Percentiles rank a stretch among this genome's conserved stretches.
Conservation (phyloP, 2,797 vertebrate species). For the Myiothlypis chrysogaster region DNA sequence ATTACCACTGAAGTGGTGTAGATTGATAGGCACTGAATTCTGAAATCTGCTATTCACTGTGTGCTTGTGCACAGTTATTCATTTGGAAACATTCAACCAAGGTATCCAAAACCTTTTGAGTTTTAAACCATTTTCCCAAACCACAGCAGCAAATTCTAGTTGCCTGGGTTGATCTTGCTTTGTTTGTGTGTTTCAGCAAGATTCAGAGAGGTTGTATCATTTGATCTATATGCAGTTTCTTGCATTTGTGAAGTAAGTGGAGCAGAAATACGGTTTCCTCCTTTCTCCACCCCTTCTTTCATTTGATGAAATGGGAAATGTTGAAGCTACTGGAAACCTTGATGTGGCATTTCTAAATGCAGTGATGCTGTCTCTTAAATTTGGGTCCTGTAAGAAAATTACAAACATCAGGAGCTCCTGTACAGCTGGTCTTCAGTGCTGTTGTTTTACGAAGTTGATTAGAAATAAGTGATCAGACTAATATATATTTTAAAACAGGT, state of each 20-base stretch:
- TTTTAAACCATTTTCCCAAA: background rate
- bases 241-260: slow-evolving; percentile 17
- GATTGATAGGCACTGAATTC: background rate
- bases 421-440: background rate
- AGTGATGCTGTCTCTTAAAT: background rate
- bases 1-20: background rate
- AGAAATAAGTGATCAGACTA: background rate
- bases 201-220: slow-evolving; percentile 8
- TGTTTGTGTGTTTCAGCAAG: slow-evolving; percentile 3
- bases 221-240: background rate
- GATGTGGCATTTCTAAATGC: slow-evolving; percentile 9
- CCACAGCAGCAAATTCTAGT: background rate
- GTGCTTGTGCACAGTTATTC: background rate
- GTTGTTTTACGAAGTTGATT: background rate
- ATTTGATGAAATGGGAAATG: slow-evolving; percentile 31
- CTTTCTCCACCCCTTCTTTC: background rate
- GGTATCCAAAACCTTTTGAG: background rate
- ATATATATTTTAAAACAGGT: background rate
- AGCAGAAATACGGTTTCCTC: background rate
- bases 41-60: background rate
- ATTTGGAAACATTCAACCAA: background rate
- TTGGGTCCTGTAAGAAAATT: background rate
- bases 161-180: background rate
- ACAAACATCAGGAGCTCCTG: background rate
- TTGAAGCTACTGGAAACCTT: slow-evolving; percentile 38